Conservation (phyloP, 1,140 invertebrate genomes). For the Drosophila takahashii region DNA sequence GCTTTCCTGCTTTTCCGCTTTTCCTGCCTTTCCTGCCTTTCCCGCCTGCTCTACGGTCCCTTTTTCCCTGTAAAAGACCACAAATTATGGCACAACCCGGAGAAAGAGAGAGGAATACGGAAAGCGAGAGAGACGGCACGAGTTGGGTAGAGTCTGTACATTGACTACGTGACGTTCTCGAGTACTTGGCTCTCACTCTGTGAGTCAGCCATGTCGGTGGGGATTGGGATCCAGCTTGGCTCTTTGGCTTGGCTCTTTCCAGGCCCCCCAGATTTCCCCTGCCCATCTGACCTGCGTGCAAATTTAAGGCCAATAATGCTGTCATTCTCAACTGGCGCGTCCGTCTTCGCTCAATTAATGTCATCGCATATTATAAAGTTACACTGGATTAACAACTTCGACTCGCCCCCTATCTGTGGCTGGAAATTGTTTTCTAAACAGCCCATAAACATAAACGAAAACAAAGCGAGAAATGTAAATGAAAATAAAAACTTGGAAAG, state of each 20-base stretch:
- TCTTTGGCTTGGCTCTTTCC: constrained; percentile 11
- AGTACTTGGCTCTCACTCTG: constrained; percentile 50
- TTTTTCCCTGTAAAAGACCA: constrained; percentile 69
- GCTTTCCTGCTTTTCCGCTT: neutral
- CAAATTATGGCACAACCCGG: constrained; percentile 69
- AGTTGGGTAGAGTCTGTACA: constrained; percentile 30
- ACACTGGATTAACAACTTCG: constrained; percentile 63
- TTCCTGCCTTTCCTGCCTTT: neutral
- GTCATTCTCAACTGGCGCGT: constrained; percentile 77
- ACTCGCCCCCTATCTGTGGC: constrained; percentile 31
- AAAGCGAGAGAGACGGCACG: neutral
- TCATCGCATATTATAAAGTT: constrained; percentile 78
- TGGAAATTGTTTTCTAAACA: constrained; percentile 80
- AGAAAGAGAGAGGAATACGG: constrained; percentile 4
- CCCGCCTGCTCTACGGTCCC: neutral
- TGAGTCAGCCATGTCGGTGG: constrained; percentile 56
- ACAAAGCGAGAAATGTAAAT: constrained; percentile 82
- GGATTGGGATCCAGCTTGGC: constrained; percentile 13
- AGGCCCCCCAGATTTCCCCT: neutral
- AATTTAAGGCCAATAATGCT: constrained; percentile 81
- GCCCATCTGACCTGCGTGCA: constrained; percentile 34
- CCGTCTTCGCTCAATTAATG: constrained; percentile 71
- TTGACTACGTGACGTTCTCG: constrained; percentile 49
- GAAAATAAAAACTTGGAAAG: constrained; percentile 76
- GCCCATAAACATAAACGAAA: constrained; percentile 80